These are phyloP conservation scores for Trypoxylus dichotomus DNA, from an alignment of 1,140 invertebrate genomes.

Conservation along the genomic window DNA sequence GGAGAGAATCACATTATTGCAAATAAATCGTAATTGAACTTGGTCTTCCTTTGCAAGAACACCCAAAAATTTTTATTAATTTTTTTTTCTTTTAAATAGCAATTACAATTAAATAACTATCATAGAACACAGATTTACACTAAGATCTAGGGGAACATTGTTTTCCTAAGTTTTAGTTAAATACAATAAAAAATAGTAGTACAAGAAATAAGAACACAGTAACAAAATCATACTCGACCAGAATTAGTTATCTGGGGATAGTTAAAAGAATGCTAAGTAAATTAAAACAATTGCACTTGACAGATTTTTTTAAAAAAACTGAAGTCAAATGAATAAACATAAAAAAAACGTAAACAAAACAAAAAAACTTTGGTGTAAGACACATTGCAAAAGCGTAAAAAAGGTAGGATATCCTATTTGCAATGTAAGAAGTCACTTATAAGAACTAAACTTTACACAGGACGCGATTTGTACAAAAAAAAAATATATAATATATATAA, in stretches of 20 bases:
- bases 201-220: not conserved
- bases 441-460: not conserved
- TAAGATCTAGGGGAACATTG: not conserved
- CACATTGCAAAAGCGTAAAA: constrained; percentile 9
- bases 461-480: not conserved
- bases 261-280: not conserved
- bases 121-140: not conserved
- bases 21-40: not conserved
- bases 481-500: not conserved
- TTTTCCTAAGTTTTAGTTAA: not conserved
- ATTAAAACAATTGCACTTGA: constrained; percentile 1
- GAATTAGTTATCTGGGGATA: not conserved
- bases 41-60: not conserved
- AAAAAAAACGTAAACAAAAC: not conserved
- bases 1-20: not conserved
- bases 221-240: not conserved
- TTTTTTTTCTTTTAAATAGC: not conserved
- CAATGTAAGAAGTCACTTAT: not conserved
- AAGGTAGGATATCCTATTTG: not conserved
- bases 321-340: not conserved
- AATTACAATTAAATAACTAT: not conserved
- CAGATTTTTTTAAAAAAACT: constrained; percentile 1
- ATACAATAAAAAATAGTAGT: not conserved
- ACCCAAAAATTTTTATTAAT: not conserved
- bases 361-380: constrained; percentile 21